phyloP scores from a whole-genome alignment of 2,888 invertebrate genomes.

The Julus scanicus region DNA sequence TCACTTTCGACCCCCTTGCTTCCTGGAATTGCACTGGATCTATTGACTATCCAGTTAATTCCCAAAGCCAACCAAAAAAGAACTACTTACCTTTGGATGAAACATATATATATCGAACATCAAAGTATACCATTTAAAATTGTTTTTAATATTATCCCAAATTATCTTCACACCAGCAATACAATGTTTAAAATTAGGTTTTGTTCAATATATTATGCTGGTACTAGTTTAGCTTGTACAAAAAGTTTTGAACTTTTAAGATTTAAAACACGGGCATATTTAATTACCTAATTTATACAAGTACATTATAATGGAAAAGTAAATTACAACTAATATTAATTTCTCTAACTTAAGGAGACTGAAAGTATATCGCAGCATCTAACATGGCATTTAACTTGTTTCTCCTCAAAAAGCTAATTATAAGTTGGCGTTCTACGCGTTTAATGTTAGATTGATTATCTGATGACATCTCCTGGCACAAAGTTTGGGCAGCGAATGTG shows the following conservation, averaged over 20 bases:
- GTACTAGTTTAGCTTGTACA: no score
- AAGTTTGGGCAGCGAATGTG: constrained; percentile 45
- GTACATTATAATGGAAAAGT: neutral
- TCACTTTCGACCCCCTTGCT: no score
- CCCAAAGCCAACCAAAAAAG: no score
- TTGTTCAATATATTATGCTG: no score
- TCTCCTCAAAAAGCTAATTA: constrained; percentile 54
- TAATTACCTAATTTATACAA: constrained; percentile 9
- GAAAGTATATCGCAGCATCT: constrained; percentile 52
- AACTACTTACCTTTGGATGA: no score
- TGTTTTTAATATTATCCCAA: no score
- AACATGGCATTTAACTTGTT: constrained; percentile 50
- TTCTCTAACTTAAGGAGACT: constrained; percentile 6
- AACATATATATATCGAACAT: no score
- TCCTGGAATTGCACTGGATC: no score
- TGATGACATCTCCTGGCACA: neutral
- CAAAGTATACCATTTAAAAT: no score
- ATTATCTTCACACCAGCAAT: no score
- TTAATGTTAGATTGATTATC: neutral
- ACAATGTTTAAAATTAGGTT: no score
- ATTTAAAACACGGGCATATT: neutral
- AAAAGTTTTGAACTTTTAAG: neutral
- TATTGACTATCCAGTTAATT: no score
- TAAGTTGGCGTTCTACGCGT: constrained; percentile 41
- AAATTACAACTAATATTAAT: constrained; percentile 1